Conservation (phyloP, 1,140 invertebrate species). For the Nymphalis io region DNA sequence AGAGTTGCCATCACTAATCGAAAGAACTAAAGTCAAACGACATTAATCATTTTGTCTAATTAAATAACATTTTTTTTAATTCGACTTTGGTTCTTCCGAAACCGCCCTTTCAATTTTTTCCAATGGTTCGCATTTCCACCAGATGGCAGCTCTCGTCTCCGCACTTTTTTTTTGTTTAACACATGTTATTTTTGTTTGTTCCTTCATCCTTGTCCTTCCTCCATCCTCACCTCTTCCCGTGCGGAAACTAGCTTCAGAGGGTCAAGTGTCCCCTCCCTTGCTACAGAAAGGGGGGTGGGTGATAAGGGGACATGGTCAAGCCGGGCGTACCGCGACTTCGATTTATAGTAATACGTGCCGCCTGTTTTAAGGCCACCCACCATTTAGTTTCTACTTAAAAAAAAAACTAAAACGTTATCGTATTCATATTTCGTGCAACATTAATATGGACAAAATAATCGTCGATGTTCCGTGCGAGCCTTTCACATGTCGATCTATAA, state of each 20-base stretch:
- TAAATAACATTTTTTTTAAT: background rate
- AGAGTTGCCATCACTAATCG: conserved; percentile 24
- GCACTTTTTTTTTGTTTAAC: conserved; percentile 63
- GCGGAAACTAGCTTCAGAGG: conserved; percentile 56
- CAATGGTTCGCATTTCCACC: background rate
- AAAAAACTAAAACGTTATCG: conserved; percentile 1
- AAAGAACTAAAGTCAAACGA: background rate
- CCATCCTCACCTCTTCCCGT: conserved; percentile 50
- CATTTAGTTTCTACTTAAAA: conserved; percentile 53
- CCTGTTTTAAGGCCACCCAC: conserved; percentile 52
- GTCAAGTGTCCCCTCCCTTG: conserved; percentile 54
- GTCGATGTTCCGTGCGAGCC: background rate
- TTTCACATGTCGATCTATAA: conserved; percentile 1
- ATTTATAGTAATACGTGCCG: conserved; percentile 59
- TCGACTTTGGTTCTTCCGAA: conserved; percentile 1
- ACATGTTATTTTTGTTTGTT: conserved; percentile 59
- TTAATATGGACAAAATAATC: background rate
- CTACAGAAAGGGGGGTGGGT: conserved; percentile 52
- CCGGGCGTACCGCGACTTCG: conserved; percentile 56
- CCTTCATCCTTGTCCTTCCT: conserved; percentile 48
- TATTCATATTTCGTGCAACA: background rate
- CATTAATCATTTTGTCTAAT: background rate
- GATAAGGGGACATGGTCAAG: conserved; percentile 63
- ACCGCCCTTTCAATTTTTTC: background rate
- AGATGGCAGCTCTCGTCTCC: conserved; percentile 51